These are phyloP conservation scores for Lateolabrax maculatus DNA, from an alignment of 2,797 vertebrate species.

Conservation along the genomic window DNA sequence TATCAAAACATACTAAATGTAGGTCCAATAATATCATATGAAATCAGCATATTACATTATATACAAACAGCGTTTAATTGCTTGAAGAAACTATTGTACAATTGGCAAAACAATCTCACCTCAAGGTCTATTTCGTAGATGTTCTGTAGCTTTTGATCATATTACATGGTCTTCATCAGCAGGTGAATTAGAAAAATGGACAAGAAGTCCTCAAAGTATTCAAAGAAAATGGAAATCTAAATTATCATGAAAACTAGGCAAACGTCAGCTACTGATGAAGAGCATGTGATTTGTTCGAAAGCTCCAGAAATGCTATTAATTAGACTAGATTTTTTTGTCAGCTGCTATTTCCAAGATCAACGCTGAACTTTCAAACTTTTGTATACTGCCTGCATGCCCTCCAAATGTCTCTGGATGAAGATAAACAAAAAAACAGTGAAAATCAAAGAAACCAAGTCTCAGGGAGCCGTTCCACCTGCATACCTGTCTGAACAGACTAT, in stretches of 20 bases:
- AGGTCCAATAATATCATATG: background rate
- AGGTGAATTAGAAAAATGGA: background rate
- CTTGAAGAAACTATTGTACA: background rate
- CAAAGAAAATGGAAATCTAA: background rate
- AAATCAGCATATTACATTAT: background rate
- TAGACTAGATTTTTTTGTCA: background rate
- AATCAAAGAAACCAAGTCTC: background rate
- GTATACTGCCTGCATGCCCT: background rate
- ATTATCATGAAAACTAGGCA: background rate
- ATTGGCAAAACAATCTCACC: background rate
- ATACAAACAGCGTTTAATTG: background rate
- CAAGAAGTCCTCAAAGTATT: background rate
- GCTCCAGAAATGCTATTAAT: background rate
- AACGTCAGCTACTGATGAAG: background rate
- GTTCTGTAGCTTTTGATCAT: background rate
- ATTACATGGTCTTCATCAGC: background rate
- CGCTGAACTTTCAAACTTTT: background rate
- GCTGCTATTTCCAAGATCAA: background rate
- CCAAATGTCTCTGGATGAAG: background rate
- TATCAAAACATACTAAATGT: background rate
- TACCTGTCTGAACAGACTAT: conserved; percentile 80
- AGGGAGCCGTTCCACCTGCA: background rate
- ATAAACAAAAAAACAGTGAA: background rate
- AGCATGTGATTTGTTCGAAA: background rate
- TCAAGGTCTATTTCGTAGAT: background rate